phyloP scores from a whole-genome alignment of 2,888 invertebrate genomes.

The Erannis defoliaria region DNA sequence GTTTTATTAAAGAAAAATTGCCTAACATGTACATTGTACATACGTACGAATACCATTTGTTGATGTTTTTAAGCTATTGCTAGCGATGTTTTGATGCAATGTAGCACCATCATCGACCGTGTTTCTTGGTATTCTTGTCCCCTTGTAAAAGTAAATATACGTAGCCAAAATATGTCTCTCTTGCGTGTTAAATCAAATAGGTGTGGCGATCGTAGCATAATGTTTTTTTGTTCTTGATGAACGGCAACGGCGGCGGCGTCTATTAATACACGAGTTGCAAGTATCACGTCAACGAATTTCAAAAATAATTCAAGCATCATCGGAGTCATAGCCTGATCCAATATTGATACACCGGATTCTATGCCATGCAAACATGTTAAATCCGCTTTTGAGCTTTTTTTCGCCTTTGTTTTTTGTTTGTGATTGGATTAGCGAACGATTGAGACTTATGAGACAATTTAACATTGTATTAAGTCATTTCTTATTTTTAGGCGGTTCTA shows the following conservation, averaged over 20 bases:
- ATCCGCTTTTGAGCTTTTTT: slow-evolving; percentile 80
- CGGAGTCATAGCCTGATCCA: slow-evolving; percentile 66
- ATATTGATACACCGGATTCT: slow-evolving; percentile 75
- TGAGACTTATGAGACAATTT: slow-evolving; percentile 82
- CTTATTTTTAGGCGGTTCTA: slow-evolving; percentile 75
- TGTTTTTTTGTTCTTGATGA: slow-evolving; percentile 13
- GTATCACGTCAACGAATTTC: slow-evolving; percentile 41
- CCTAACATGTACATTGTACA: not conserved
- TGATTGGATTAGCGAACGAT: slow-evolving; percentile 81
- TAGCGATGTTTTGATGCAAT: not conserved
- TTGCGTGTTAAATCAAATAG: slow-evolving; percentile 27
- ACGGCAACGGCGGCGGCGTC: slow-evolving; percentile 15
- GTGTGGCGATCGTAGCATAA: slow-evolving; percentile 9
- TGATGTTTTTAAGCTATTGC: not conserved
- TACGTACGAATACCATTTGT: not conserved
- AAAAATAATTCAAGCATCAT: slow-evolving; percentile 52
- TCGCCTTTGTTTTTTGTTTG: slow-evolving; percentile 74
- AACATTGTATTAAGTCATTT: slow-evolving; percentile 78
- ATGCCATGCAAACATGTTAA: slow-evolving; percentile 75
- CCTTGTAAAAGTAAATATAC: slow-evolving; percentile 2
- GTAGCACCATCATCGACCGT: not conserved
- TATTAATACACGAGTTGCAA: slow-evolving; percentile 34
- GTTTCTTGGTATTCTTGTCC: slow-evolving; percentile 25
- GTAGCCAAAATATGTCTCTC: not conserved
- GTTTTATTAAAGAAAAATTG: not conserved